Evolutionary conservation across 2,113 vertebrate genomes (phyloP).

Genomic region (Oncorhynchus kisutch): DNA sequence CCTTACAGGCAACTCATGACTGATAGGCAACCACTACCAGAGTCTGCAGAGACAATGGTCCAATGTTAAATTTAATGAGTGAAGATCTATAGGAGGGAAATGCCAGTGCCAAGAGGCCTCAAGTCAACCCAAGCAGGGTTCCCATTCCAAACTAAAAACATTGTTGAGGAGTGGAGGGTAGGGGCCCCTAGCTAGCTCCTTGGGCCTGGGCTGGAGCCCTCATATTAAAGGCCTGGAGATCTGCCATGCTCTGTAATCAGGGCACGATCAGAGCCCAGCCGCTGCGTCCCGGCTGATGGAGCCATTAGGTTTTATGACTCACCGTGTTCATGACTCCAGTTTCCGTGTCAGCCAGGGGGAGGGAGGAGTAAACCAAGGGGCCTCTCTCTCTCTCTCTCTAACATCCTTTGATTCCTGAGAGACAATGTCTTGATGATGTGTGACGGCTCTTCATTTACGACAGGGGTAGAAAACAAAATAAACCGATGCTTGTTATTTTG

Average conservation of each 20-base stretch:
- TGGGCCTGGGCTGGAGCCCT: conserved; percentile 13
- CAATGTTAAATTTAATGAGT: background rate
- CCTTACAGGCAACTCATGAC: background rate
- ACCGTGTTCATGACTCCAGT: conserved; percentile 52
- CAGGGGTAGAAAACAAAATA: too few relatives aligned
- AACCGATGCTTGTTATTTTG: too few relatives aligned
- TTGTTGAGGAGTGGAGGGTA: background rate
- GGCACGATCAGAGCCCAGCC: conserved; percentile 30
- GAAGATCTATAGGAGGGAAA: background rate
- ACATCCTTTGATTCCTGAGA: conserved; percentile 47
- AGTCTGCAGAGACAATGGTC: background rate
- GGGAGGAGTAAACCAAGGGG: conserved; percentile 28
- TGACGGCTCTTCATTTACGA: conserved; percentile 35
- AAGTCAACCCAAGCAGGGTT: too few relatives aligned
- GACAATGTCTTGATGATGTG: conserved; percentile 46
- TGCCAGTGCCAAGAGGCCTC: too few relatives aligned
- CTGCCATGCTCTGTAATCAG: conserved; percentile 26
- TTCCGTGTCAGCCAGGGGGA: conserved; percentile 48
- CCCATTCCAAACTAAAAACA: too few relatives aligned
- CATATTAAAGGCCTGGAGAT: conserved; percentile 25
- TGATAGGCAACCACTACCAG: background rate
- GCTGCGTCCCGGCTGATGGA: conserved; percentile 16
- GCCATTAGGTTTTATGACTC: conserved; percentile 36
- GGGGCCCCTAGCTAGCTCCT: conserved; percentile 8
- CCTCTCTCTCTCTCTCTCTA: conserved; percentile 26